phyloP scores from a whole-genome alignment of 2,113 vertebrate species.

The Cyprinodon variegatus region DNA sequence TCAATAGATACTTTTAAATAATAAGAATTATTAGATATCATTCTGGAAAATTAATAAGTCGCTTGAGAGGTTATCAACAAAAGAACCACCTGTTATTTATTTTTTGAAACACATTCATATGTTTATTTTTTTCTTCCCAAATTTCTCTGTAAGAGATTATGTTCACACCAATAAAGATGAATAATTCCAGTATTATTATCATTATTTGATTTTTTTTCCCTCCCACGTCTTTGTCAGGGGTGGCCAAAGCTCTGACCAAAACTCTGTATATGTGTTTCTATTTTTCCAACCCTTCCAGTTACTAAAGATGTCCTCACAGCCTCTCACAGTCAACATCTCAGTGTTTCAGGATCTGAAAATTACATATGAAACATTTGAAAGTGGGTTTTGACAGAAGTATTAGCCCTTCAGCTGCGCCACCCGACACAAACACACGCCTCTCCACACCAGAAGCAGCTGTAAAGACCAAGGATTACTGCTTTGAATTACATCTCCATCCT shows the following conservation, averaged over 20 bases:
- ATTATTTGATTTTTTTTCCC: background rate
- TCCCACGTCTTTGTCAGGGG: background rate
- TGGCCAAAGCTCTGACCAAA: background rate
- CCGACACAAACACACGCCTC: background rate
- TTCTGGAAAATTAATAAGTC: background rate
- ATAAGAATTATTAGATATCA: background rate
- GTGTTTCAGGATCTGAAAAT: constrained; percentile 43
- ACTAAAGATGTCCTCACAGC: too few species aligned
- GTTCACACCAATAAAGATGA: background rate
- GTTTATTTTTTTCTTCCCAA: background rate
- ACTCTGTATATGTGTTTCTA: background rate
- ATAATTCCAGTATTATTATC: background rate
- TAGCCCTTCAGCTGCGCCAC: constrained; percentile 6
- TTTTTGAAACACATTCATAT: background rate
- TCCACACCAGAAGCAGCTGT: constrained; percentile 75
- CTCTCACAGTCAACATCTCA: constrained; percentile 13
- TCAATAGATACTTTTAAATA: background rate
- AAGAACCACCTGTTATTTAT: background rate
- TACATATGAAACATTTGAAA: constrained; percentile 31
- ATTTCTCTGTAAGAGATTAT: background rate
- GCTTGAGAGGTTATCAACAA: background rate
- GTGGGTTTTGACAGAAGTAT: constrained; percentile 29
- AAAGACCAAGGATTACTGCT: constrained; percentile 89
- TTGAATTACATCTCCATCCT: constrained; percentile 75
- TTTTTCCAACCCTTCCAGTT: background rate